phyloP scores from a whole-genome alignment of 2,797 vertebrate genomes.

The Neosilurus mollespiculum region DNA sequence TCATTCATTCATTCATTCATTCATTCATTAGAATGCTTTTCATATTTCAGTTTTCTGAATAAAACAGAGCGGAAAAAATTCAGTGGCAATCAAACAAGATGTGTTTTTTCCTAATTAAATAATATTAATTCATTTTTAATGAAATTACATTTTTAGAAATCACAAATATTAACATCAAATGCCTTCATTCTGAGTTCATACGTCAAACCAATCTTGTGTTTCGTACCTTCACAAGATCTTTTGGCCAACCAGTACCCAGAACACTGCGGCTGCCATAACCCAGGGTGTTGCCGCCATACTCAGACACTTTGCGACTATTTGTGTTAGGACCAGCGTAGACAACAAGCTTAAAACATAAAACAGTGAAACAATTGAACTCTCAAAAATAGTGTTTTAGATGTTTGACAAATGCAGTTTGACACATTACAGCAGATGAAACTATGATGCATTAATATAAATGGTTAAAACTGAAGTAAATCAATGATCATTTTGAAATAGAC shows the following conservation, averaged over 20 bases:
- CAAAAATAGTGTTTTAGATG: not conserved
- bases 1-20: no score
- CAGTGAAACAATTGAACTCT: not conserved
- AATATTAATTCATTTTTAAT: no score
- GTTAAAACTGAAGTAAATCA: not conserved
- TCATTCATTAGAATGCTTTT: no score
- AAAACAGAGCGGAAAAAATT: no score
- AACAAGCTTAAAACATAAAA: constrained; percentile 79
- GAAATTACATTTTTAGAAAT: no score
- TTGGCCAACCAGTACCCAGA: constrained; percentile 97
- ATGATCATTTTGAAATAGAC: constrained; percentile 40
- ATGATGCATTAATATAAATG: not conserved
- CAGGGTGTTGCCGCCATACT: constrained; percentile 97
- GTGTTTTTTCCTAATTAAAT: no score
- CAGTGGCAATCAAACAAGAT: no score
- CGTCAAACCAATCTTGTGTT: not conserved
- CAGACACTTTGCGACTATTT: constrained; percentile 98
- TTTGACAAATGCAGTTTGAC: not conserved
- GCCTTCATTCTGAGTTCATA: not conserved
- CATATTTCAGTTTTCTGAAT: no score
- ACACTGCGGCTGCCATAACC: constrained; percentile 98
- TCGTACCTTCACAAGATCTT: constrained; percentile 97
- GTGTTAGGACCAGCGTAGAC: constrained; percentile 98
- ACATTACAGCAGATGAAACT: not conserved
- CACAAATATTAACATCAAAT: no score